phyloP scores from a whole-genome alignment of 2,797 vertebrate genomes.

The Phataginus tricuspis region DNA sequence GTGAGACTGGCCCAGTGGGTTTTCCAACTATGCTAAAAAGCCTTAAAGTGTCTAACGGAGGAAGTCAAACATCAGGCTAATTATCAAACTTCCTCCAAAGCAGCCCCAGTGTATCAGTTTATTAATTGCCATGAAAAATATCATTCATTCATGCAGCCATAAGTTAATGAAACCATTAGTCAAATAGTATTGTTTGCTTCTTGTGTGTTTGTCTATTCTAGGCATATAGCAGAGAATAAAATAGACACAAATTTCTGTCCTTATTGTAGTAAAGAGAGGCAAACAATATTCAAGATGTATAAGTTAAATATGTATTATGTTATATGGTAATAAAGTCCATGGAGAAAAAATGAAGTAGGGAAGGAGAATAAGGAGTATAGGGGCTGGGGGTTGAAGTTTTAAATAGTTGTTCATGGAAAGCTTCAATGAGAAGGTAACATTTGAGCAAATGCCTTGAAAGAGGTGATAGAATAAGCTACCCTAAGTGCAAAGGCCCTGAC shows the following conservation, averaged over 20 bases:
- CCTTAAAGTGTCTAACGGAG: not conserved
- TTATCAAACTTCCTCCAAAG: constrained; percentile 40
- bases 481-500: not conserved
- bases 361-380: not conserved
- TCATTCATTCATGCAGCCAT: not conserved
- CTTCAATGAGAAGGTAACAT: not conserved
- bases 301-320: not conserved
- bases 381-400: not conserved
- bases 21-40: not conserved
- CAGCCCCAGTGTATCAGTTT: not conserved
- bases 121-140: not conserved
- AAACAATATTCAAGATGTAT: not conserved
- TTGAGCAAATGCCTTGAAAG: not conserved
- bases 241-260: not conserved
- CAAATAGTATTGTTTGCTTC: not conserved
- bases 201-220: not conserved
- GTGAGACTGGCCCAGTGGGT: not conserved
- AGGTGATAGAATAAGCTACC: not conserved
- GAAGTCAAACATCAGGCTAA: not conserved
- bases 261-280: not conserved
- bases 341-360: not conserved
- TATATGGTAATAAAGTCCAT: not conserved
- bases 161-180: not conserved
- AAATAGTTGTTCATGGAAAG: constrained; percentile 16
- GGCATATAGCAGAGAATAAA: not conserved